Conservation (phyloP, 2,888 invertebrate species). For the Xiphydria camelus region DNA sequence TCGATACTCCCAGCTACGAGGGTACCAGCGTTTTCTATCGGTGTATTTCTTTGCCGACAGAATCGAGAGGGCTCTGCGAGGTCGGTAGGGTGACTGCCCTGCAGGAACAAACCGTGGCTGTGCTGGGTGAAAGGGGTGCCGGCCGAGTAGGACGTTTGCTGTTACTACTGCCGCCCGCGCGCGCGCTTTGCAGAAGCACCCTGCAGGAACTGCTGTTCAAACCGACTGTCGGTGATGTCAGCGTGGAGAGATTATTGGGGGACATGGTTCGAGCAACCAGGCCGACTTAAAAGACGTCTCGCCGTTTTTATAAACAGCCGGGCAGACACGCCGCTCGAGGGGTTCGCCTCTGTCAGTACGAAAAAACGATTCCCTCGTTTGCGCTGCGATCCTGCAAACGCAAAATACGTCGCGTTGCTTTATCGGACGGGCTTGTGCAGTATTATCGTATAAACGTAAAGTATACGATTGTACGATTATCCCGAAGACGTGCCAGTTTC, state of each 20-base stretch:
- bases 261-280: constrained; percentile 64
- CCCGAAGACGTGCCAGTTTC: too few species aligned
- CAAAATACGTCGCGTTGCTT: too few species aligned
- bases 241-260: constrained; percentile 70
- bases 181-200: constrained; percentile 60
- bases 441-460: too few species aligned
- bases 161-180: constrained; percentile 71
- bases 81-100: constrained; percentile 66
- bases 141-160: constrained; percentile 75
- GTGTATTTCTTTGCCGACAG: constrained; percentile 50
- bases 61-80: constrained; percentile 67
- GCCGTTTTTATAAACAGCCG: neutral
- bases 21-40: too few species aligned
- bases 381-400: too few species aligned
- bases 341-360: too few species aligned
- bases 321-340: too few species aligned
- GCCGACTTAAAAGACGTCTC: constrained; percentile 31
- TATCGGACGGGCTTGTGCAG: too few species aligned
- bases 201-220: constrained; percentile 77
- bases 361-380: too few species aligned
- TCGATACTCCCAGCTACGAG: too few species aligned
- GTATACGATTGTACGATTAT: too few species aligned
- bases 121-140: constrained; percentile 74
- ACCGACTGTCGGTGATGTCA: constrained; percentile 74
- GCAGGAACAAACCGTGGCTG: constrained; percentile 80